Percentiles rank a stretch among this genome's conserved stretches.
Conservation (phyloP, 2,113 vertebrate species). For the Aptenodytes patagonicus region DNA sequence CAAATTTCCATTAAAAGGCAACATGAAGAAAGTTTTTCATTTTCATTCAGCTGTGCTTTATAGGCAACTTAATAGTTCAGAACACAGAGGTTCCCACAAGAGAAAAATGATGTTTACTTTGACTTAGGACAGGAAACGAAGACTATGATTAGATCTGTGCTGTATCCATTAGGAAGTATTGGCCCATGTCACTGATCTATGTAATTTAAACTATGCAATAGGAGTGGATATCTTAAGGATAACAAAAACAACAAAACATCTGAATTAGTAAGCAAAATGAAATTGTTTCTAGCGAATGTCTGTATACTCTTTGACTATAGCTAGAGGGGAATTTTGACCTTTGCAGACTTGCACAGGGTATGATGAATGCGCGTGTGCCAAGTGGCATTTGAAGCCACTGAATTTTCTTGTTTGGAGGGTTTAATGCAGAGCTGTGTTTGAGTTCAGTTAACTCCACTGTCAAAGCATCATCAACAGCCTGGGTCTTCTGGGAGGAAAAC, state of each 20-base stretch:
- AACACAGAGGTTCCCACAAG: neutral
- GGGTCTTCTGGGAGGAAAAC: neutral
- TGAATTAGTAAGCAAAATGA: neutral
- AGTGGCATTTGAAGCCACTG: neutral
- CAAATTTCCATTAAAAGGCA: neutral
- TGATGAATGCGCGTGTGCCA: neutral
- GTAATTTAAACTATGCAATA: neutral
- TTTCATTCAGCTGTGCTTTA: neutral
- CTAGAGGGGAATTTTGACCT: neutral
- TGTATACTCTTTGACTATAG: neutral
- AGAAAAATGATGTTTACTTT: neutral
- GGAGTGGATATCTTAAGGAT: neutral
- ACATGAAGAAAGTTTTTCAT: neutral
- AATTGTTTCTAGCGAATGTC: neutral
- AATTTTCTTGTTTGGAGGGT: neutral
- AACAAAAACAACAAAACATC: neutral
- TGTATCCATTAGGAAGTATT: neutral
- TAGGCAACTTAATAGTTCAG: neutral
- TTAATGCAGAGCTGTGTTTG: neutral
- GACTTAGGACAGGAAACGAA: neutral
- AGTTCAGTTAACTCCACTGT: neutral
- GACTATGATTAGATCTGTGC: neutral
- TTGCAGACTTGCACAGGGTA: neutral
- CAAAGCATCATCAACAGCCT: neutral
- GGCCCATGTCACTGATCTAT: neutral